Conservation (phyloP, 2,888 invertebrate species). For the Calliphora vomitoria region DNA sequence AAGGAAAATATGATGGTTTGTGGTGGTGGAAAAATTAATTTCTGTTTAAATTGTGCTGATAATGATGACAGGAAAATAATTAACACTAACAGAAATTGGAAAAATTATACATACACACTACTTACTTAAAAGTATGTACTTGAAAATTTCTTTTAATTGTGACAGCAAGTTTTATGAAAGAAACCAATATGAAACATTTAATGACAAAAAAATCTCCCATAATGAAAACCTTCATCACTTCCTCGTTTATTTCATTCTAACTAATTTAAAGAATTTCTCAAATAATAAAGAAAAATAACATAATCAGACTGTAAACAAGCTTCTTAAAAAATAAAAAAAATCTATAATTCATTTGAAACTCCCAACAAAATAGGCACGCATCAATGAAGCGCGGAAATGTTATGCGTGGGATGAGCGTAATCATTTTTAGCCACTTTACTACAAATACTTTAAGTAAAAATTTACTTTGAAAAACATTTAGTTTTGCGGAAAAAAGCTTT, state of each 20-base stretch:
- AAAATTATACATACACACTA: too few species aligned
- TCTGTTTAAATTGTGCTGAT: conserved; percentile 27
- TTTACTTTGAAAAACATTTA: conserved; percentile 34
- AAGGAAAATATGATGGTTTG: conserved; percentile 14
- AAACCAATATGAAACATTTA: not conserved
- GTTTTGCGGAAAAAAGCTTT: too few species aligned
- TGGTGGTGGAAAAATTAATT: conserved; percentile 40
- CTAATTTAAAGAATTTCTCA: conserved; percentile 8
- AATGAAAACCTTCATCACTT: not conserved
- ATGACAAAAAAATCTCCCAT: not conserved
- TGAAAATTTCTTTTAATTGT: not conserved
- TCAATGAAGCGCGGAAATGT: conserved; percentile 68
- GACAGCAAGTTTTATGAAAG: too few species aligned
- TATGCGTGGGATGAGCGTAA: conserved; percentile 59
- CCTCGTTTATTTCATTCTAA: not conserved
- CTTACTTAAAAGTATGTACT: not conserved
- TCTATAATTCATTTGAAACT: conserved; percentile 21
- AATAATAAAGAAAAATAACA: not conserved
- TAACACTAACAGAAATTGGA: conserved; percentile 48
- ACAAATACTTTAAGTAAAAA: conserved; percentile 39
- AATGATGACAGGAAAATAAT: conserved; percentile 67
- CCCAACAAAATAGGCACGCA: conserved; percentile 59
- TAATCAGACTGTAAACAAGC: not conserved
- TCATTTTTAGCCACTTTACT: conserved; percentile 46
- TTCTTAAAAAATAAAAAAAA: conserved; percentile 19